Conservation (phyloP, 2,113 vertebrate species). For the Lophotis ruficrista region DNA sequence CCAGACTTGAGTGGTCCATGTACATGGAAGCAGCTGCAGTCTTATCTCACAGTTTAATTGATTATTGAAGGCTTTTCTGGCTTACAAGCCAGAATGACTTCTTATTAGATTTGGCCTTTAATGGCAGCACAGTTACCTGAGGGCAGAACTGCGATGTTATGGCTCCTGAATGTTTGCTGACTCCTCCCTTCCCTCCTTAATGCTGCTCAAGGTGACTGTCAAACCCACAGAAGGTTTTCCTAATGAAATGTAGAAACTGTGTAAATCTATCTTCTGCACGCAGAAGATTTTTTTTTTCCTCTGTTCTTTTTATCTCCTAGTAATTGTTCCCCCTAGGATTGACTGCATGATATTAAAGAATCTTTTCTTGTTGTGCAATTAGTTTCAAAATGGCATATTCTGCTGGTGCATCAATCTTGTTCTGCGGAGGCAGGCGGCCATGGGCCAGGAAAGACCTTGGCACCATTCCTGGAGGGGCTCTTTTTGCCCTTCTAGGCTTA, state of each 20-base stretch:
- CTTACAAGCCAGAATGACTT: neutral
- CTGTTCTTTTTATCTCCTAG: conserved; percentile 44
- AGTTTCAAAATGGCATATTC: conserved; percentile 5
- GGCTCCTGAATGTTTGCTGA: conserved; percentile 6
- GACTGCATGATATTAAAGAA: conserved; percentile 19
- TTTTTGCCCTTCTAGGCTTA: neutral
- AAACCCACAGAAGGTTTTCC: conserved; percentile 32
- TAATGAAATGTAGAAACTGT: conserved; percentile 42
- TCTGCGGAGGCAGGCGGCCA: neutral
- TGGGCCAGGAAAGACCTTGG: neutral
- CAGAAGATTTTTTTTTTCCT: neutral
- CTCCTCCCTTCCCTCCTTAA: conserved; percentile 14
- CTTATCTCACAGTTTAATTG: neutral
- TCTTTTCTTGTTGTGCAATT: conserved; percentile 30
- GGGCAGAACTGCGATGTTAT: neutral
- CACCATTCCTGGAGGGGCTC: neutral
- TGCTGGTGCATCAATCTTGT: neutral
- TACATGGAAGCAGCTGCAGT: neutral
- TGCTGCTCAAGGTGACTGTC: conserved; percentile 71
- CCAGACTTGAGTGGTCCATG: neutral
- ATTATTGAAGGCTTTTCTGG: conserved; percentile 17
- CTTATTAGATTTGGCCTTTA: neutral
- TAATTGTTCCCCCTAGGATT: conserved; percentile 65
- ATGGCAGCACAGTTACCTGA: neutral
- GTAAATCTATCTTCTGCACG: neutral